phyloP scores from a whole-genome alignment of 2,888 invertebrate species.

The Carterocephalus palaemon region DNA sequence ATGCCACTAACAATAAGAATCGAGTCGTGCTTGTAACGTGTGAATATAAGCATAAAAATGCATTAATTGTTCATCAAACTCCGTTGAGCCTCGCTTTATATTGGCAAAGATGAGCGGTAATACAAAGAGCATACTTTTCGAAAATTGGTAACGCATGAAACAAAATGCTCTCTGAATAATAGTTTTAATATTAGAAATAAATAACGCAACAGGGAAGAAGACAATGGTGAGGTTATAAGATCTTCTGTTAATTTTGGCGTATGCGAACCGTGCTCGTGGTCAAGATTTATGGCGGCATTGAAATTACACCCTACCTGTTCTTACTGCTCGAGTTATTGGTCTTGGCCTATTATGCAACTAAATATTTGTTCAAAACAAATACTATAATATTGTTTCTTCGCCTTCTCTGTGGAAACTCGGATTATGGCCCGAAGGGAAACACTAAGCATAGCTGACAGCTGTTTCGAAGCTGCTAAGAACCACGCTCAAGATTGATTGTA shows the following conservation, averaged over 20 bases:
- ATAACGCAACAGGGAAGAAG: constrained; percentile 64
- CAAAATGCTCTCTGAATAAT: constrained; percentile 64
- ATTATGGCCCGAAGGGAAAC: no score
- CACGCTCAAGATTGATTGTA: no score
- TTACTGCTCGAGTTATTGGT: constrained; percentile 43
- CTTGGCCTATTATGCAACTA: constrained; percentile 30
- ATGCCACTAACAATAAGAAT: constrained; percentile 48
- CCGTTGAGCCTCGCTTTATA: constrained; percentile 56
- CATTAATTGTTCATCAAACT: constrained; percentile 57
- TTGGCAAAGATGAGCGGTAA: constrained; percentile 47
- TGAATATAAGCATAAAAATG: constrained; percentile 61
- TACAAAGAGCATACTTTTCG: constrained; percentile 63
- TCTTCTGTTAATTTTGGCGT: constrained; percentile 70
- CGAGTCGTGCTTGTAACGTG: constrained; percentile 49
- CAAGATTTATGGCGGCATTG: constrained; percentile 68
- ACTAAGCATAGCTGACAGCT: no score
- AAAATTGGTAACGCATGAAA: constrained; percentile 54
- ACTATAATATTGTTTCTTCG: no score
- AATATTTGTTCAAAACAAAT: constrained; percentile 24
- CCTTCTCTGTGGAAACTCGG: no score
- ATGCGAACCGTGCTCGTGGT: constrained; percentile 55
- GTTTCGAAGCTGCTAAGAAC: no score
- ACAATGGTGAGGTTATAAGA: constrained; percentile 74
- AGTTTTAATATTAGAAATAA: constrained; percentile 72
- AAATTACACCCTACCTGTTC: constrained; percentile 57